Evolutionary conservation across 1,140 invertebrate species (phyloP).

Genomic region (Scylla paramamosain): DNA sequence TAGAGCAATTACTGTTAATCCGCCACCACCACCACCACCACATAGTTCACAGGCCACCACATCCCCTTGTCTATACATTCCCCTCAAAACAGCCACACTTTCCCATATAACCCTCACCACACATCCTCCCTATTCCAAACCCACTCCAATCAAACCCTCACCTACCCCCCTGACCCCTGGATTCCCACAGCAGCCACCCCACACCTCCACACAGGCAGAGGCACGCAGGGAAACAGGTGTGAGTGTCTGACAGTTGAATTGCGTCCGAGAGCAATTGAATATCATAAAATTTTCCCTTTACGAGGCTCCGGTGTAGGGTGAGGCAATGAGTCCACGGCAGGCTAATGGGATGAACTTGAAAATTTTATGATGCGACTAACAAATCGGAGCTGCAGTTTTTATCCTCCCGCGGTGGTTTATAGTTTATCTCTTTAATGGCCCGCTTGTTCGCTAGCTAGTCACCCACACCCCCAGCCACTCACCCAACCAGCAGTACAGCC

Average conservation of each 20-base stretch:
- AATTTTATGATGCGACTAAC: not conserved
- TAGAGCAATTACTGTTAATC: not conserved
- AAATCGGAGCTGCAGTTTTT: not conserved
- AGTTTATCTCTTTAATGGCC: not conserved
- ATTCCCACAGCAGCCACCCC: not conserved
- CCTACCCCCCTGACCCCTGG: no score
- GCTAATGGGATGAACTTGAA: slow-evolving; percentile 2
- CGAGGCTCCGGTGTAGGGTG: not conserved
- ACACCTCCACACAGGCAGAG: not conserved
- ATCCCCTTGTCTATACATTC: not conserved
- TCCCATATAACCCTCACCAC: not conserved
- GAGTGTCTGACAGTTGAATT: not conserved
- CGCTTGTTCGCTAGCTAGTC: no score
- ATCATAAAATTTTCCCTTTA: slow-evolving; percentile 14
- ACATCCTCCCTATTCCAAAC: not conserved
- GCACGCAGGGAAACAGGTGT: not conserved
- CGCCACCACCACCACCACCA: not conserved
- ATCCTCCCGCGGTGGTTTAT: not conserved
- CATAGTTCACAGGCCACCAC: not conserved
- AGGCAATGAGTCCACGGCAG: not conserved
- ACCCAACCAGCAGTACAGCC: no score
- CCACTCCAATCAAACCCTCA: not conserved
- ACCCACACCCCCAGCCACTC: no score
- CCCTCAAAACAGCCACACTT: not conserved
- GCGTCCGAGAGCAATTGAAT: not conserved